Conservation (phyloP, 2,797 vertebrate genomes). For the Ambastaia sidthimunki region DNA sequence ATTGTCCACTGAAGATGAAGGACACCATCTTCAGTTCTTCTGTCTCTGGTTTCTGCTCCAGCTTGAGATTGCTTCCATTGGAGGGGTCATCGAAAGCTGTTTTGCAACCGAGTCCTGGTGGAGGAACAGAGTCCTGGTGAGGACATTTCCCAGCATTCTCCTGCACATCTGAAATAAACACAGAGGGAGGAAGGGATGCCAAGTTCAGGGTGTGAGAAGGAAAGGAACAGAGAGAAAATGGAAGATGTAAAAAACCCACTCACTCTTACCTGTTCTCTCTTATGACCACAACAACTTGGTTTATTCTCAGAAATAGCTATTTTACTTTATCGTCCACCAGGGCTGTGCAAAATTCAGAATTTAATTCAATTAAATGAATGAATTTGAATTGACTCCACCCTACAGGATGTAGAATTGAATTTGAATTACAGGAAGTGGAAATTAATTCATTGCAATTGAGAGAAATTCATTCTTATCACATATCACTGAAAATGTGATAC, state of each 20-base stretch:
- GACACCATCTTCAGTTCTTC: slow-evolving; percentile 73
- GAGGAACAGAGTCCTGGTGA: neutral
- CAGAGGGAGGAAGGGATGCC: slow-evolving; percentile 43
- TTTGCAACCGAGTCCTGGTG: slow-evolving; percentile 97
- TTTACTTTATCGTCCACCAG: too few relatives aligned
- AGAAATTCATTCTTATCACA: too few relatives aligned
- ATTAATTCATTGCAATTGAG: too few relatives aligned
- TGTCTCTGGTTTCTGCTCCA: slow-evolving; percentile 83
- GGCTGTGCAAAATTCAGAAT: too few relatives aligned
- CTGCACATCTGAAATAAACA: slow-evolving; percentile 84
- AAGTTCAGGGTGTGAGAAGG: slow-evolving; percentile 5
- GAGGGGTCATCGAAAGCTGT: slow-evolving; percentile 91
- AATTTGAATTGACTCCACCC: too few relatives aligned
- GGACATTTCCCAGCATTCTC: slow-evolving; percentile 89
- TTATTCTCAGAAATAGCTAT: neutral
- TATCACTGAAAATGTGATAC: too few relatives aligned
- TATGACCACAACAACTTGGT: neutral
- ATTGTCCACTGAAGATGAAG: slow-evolving; percentile 74
- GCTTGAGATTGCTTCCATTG: slow-evolving; percentile 91
- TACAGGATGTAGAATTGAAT: too few relatives aligned
- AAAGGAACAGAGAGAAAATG: slow-evolving; percentile 44
- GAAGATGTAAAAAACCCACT: slow-evolving; percentile 14
- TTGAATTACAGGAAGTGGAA: too few relatives aligned
- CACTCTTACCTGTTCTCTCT: neutral
- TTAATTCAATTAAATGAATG: too few relatives aligned